These are phyloP conservation scores for Dasypus novemcinctus DNA, from an alignment of 2,113 vertebrate species.

Conservation along the genomic window DNA sequence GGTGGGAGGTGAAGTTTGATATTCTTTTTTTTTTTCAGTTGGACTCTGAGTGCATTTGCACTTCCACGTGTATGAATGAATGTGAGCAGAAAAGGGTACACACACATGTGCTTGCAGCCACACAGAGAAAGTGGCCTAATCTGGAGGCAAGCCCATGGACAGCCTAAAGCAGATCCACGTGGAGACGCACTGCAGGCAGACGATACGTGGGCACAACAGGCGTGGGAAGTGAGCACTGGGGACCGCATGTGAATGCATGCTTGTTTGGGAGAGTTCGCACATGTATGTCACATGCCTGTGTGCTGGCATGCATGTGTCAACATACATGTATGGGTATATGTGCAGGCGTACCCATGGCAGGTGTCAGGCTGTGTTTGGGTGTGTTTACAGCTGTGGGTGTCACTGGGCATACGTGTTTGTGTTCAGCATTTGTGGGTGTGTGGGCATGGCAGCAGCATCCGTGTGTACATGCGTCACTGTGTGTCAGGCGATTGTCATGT, in stretches of 20 bases:
- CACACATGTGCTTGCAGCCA: background rate
- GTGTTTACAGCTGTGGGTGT: background rate
- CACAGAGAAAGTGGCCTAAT: background rate
- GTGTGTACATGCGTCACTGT: background rate
- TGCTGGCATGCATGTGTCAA: too few species aligned
- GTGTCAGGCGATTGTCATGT: background rate
- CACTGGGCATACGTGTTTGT: background rate
- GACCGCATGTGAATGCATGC: rapidly evolving
- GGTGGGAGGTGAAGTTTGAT: background rate
- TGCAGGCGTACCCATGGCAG: background rate
- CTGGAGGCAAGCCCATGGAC: background rate
- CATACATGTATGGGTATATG: background rate
- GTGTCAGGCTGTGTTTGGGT: background rate
- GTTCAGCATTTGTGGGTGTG: background rate
- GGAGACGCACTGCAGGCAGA: background rate
- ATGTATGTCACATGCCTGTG: background rate
- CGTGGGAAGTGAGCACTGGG: rapidly evolving
- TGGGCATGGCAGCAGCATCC: background rate
- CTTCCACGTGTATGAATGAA: background rate
- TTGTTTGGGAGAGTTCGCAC: background rate
- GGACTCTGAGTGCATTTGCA: background rate
- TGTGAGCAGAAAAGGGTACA: background rate
- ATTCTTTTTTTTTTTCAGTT: background rate
- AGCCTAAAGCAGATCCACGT: background rate
- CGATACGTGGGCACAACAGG: rapidly evolving